phyloP scores from a whole-genome alignment of 2,888 invertebrate genomes.

The Augochlorella aurata region DNA sequence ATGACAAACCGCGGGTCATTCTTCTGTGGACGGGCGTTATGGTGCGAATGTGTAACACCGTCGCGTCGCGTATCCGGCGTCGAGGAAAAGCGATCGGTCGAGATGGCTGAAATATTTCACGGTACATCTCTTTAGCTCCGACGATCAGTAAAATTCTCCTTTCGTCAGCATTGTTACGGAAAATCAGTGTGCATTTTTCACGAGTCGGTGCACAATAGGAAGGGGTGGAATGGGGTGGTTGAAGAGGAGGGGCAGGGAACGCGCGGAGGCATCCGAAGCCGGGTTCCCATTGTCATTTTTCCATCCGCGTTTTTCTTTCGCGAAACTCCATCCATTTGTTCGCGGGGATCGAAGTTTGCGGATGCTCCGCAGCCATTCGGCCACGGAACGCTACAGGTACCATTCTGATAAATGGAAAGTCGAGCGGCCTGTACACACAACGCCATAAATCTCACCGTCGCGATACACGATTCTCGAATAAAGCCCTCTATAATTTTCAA shows the following conservation, averaged over 20 bases:
- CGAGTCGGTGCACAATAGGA: conserved; percentile 67
- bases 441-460: conserved; percentile 62
- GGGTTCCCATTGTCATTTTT: conserved; percentile 67
- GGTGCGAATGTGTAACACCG: neutral
- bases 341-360: conserved; percentile 67
- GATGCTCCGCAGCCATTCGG: conserved; percentile 62
- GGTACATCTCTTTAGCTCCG: conserved; percentile 59
- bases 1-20: conserved; percentile 24
- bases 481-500: conserved; percentile 60
- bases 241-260: neutral
- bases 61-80: neutral
- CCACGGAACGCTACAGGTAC: conserved; percentile 66
- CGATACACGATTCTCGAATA: conserved; percentile 63
- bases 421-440: conserved; percentile 53
- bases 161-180: conserved; percentile 71
- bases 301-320: conserved; percentile 63
- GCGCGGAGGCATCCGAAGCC: conserved; percentile 52
- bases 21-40: neutral
- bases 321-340: conserved; percentile 69
- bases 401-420: conserved; percentile 69
- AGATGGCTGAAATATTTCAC: conserved; percentile 55
- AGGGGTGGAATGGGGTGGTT: conserved; percentile 35
- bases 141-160: conserved; percentile 67
- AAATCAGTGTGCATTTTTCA: conserved; percentile 71
- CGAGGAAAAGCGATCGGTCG: conserved; percentile 29